These are phyloP conservation scores for Musca domestica DNA, from an alignment of 1,140 invertebrate genomes.

Conservation along the genomic window DNA sequence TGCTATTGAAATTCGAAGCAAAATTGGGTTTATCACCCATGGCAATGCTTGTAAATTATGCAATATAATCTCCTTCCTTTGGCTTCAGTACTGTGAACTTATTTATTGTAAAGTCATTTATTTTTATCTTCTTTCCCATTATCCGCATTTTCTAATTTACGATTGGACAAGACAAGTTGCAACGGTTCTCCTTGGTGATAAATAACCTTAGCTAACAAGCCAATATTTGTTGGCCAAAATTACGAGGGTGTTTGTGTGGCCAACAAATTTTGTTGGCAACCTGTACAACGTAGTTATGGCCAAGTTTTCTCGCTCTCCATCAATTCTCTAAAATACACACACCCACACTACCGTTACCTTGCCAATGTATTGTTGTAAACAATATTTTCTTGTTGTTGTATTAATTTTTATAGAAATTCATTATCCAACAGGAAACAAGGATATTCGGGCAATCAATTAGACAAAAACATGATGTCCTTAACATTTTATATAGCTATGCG, in stretches of 20 bases:
- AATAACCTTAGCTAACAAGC: slow-evolving; percentile 28
- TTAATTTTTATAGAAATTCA: slow-evolving; percentile 19
- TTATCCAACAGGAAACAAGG: slow-evolving; percentile 17
- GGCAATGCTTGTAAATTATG: too few species aligned
- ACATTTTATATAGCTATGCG: background rate
- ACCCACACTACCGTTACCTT: background rate
- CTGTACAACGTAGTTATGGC: slow-evolving; percentile 18
- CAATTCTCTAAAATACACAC: background rate
- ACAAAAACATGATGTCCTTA: background rate
- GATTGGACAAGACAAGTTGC: too few species aligned
- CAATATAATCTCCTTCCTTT: too few species aligned
- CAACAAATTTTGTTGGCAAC: slow-evolving; percentile 31
- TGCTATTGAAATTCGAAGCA: too few species aligned
- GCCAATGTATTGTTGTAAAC: background rate
- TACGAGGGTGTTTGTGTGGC: slow-evolving; percentile 34
- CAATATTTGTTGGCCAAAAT: slow-evolving; percentile 33
- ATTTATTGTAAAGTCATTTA: too few species aligned
- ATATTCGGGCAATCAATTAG: background rate
- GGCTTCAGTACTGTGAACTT: too few species aligned
- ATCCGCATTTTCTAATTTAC: too few species aligned
- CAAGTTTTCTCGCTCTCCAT: background rate
- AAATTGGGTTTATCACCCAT: too few species aligned
- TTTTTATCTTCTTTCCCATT: too few species aligned
- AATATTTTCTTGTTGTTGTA: background rate
- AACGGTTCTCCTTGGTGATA: too few species aligned